phyloP scores from a whole-genome alignment of 2,797 vertebrate species.

The Urocyon cinereoargenteus region DNA sequence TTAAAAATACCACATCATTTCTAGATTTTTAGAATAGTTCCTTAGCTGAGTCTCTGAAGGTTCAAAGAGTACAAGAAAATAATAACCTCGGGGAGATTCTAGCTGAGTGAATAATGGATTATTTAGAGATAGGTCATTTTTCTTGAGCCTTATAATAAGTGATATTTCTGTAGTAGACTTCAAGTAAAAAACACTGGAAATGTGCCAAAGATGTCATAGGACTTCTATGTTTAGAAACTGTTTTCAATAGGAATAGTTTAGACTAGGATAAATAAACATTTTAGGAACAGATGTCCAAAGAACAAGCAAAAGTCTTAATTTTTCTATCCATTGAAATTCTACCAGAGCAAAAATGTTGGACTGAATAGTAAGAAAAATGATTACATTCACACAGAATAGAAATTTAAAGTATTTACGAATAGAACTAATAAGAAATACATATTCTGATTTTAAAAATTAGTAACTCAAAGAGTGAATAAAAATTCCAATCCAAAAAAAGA shows the following conservation, averaged over 20 bases:
- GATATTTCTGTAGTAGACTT: slow-evolving; percentile 43
- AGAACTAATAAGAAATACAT: neutral
- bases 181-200: slow-evolving; percentile 30
- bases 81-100: slow-evolving; percentile 30
- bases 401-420: slow-evolving; percentile 2
- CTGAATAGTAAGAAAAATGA: neutral
- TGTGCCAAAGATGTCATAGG: slow-evolving; percentile 64
- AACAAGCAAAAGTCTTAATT: slow-evolving; percentile 63
- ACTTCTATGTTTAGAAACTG: slow-evolving; percentile 74
- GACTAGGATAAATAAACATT: slow-evolving; percentile 76
- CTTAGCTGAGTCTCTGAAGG: slow-evolving; percentile 2
- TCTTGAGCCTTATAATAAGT: slow-evolving; percentile 22
- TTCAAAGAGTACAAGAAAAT: slow-evolving; percentile 25
- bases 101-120: slow-evolving; percentile 63
- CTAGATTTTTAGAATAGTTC: slow-evolving; percentile 41
- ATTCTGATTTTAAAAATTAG: neutral
- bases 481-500: neutral
- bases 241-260: slow-evolving; percentile 76
- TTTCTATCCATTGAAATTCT: slow-evolving; percentile 69
- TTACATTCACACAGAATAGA: slow-evolving; percentile 46
- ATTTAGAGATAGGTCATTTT: slow-evolving; percentile 53
- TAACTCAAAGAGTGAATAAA: neutral
- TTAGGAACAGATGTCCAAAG: slow-evolving; percentile 71
- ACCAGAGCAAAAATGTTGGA: neutral
- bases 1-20: slow-evolving; percentile 42